Base-by-base conservation (phyloP, 2,888 invertebrate species). In the Ophraella communa region DNA sequence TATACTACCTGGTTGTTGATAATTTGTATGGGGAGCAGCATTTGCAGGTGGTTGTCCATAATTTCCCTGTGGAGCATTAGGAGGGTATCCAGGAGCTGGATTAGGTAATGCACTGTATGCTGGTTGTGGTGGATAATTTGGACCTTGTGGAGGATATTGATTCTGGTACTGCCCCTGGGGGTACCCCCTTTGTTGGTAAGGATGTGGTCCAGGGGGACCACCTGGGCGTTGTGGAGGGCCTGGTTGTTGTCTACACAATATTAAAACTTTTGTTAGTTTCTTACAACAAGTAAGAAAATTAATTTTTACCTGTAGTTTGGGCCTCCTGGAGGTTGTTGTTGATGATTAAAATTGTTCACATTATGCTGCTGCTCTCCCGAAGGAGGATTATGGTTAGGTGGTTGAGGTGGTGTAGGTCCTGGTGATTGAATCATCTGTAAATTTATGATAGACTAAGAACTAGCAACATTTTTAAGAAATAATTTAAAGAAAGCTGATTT, bases 51-150 rank as follows among this genome's bases (percentile, higher is more conserved):
- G 87, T 65, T 87, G 88, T 0, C 87, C 88, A 80, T 88, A 88
- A 54, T 82, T 85, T 24, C 85, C 85, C 77, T 87, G 88, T 11
- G 84, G 77, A 70, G 83, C 84, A 18, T 82, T 83, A 7, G 86
- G 81, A 8, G 90, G 88, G 62, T 90, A 90, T 0, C 87, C 88
- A 72, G 89, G 89, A 27, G 88, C 88, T 80, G 88, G 89, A 70
- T 88, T 89, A 24, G 89, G 88, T 8, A 90, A 88, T 61, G 90
- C 90, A 0, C 87, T 88, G 73, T 89, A 89, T 27, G 88, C 88
- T 80, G 88, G 89, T 62, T 84, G 85, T 55, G 89, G 89, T 11
- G 89, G 89, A 81, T 90, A 90, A 30, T 83, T 84, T 27, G 86
- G 86, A 60, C 86, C 87, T 77, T 90, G 90, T 75, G 89, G 89